Evolutionary conservation across 1,140 invertebrate genomes (phyloP).

Genomic region (Patella vulgata): DNA sequence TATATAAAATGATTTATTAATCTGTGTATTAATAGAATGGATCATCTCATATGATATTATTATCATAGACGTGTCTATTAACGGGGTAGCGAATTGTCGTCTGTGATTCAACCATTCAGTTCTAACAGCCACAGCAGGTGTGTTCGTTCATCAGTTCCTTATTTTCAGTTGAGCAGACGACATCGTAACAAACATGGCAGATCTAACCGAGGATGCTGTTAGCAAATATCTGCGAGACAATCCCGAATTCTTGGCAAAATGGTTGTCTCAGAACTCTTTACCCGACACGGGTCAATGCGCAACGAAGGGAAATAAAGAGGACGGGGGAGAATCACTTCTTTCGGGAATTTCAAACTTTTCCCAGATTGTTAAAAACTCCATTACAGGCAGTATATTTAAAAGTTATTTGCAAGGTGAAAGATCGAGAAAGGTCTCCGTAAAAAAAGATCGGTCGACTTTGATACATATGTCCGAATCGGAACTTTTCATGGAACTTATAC

Average conservation of each 20-base stretch:
- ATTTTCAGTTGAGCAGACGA: too few relatives aligned
- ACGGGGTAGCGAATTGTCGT: too few relatives aligned
- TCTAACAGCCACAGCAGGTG: too few relatives aligned
- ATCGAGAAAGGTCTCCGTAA: slow-evolving; percentile 29
- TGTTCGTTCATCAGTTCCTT: too few relatives aligned
- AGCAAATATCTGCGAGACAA: slow-evolving; percentile 38
- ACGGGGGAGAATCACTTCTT: neutral
- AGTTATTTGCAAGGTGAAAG: slow-evolving; percentile 56
- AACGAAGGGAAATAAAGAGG: slow-evolving; percentile 27
- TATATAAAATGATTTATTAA: too few relatives aligned
- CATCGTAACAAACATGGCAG: too few relatives aligned
- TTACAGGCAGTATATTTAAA: slow-evolving; percentile 56
- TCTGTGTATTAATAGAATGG: too few relatives aligned
- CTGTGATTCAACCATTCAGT: too few relatives aligned
- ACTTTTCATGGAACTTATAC: slow-evolving; percentile 94
- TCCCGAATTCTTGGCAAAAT: slow-evolving; percentile 44
- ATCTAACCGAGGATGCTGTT: slow-evolving; percentile 39
- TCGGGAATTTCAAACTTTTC: slow-evolving; percentile 22
- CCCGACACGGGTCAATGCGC: slow-evolving; percentile 24
- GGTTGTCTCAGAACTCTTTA: slow-evolving; percentile 46
- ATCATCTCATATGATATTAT: too few relatives aligned
- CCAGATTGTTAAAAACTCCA: slow-evolving; percentile 46
- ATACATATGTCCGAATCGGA: slow-evolving; percentile 88
- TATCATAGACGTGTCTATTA: too few relatives aligned
- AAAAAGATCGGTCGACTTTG: slow-evolving; percentile 44